Evolutionary conservation across 2,797 vertebrate species (phyloP), one percentile per base, ranked within the genome.

Genomic region (Coilia nasus): DNA sequence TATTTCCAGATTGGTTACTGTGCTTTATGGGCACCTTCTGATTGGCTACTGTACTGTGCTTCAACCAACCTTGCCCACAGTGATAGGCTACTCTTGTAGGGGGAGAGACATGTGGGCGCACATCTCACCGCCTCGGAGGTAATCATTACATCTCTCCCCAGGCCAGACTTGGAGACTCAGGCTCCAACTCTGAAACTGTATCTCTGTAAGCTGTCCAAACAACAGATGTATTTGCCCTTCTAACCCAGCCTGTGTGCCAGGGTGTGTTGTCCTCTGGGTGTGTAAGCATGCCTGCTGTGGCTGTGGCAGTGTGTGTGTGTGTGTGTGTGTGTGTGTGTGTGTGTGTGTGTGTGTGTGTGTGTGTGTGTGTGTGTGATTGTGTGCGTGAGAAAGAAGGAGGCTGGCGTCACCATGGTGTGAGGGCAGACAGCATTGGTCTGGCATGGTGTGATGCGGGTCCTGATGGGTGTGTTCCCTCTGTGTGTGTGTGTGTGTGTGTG

Each of bases 381-480:
- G n/a, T n/a, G n/a, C n/a, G n/a, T n/a, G n/a, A n/a, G n/a, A n/a
- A n/a, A n/a, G n/a, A n/a, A 60, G 56, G 31, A 78, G 83, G 46
- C 83, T 83, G 83, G 12, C 83, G 54, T 86, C 83, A 86, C 21
- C 19, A 25, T 83, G 54, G 25, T 11, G 67, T 84, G 59, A 57
- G 17, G 67, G 54, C 12, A 1, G 82, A 46, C 35, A 41, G 57
- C 2, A 60, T 14, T 60, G 83, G 54, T 56, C 62, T 28, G 81
- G 31, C 81, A 44, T 57, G 44, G 25, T 44, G 41, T 25, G 35
- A 50, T 56, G 60, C 75, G 81, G 59, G 12, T 83, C 67, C 83
- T 46, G 78, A 75, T 21, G 60, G 47, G 67, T 71, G 64, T 60
- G 54, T 81, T 23, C 44, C 23, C 46, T 47, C 46, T 47, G 44